phyloP scores from a whole-genome alignment of 2,113 vertebrate species.

The Sylvia atricapilla region DNA sequence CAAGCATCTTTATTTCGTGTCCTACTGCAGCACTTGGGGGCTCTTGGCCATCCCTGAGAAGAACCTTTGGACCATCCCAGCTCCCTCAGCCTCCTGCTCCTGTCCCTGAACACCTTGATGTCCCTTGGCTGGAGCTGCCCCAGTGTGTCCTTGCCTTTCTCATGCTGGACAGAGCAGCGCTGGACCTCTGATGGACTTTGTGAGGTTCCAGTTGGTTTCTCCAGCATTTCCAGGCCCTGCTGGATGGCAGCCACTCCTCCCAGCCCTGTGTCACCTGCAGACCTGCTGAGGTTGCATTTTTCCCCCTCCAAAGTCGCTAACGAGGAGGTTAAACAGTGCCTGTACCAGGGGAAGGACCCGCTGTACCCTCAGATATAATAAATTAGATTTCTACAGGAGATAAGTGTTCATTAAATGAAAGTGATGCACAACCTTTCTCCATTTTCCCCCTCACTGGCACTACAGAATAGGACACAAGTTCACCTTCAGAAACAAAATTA shows the following conservation, averaged over 20 bases:
- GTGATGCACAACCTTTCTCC: neutral
- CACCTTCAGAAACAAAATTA: neutral
- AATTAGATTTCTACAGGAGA: neutral
- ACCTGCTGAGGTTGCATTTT: neutral
- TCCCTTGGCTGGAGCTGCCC: neutral
- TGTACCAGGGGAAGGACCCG: neutral
- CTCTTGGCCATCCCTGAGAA: neutral
- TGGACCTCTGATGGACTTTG: neutral
- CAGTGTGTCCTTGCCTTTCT: neutral
- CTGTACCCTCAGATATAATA: neutral
- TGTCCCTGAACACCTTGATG: fast-evolving
- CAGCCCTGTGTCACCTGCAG: neutral
- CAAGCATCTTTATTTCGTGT: too few species aligned
- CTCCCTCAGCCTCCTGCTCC: neutral
- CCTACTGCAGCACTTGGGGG: too few species aligned
- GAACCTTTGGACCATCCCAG: neutral
- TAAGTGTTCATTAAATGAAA: neutral
- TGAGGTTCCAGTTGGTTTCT: neutral
- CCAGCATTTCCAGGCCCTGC: neutral
- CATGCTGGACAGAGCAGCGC: fast-evolving
- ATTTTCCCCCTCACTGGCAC: neutral
- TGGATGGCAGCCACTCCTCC: neutral
- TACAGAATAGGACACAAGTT: neutral
- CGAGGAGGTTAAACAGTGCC: neutral
- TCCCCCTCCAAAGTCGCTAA: fast-evolving